These are phyloP conservation scores for Cantharis rustica DNA, from an alignment of 2,888 invertebrate species.

Conservation along the genomic window DNA sequence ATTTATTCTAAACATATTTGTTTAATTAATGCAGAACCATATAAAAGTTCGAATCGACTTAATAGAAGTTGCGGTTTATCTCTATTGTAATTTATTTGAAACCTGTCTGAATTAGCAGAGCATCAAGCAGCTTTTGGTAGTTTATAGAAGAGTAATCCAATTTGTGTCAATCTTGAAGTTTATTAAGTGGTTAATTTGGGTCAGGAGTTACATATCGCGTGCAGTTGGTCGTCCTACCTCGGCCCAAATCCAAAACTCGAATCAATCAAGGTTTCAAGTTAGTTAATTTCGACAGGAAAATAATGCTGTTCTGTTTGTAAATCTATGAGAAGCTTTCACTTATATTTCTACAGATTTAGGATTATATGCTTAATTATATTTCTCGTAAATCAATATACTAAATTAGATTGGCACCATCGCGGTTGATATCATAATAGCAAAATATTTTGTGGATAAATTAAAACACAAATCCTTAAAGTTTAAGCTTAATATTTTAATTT, in stretches of 20 bases:
- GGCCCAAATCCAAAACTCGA: slow-evolving; percentile 22
- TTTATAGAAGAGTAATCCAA: slow-evolving; percentile 41
- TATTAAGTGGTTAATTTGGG: slow-evolving; percentile 47
- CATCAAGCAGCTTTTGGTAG: slow-evolving; percentile 28
- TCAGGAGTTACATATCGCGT: slow-evolving; percentile 42
- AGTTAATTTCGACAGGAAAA: slow-evolving; percentile 20
- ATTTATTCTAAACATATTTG: no score
- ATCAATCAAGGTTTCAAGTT: slow-evolving; percentile 31
- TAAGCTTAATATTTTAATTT: background rate
- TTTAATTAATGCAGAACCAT: no score
- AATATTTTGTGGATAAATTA: background rate
- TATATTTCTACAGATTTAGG: slow-evolving; percentile 11
- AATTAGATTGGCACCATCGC: background rate
- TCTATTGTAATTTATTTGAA: slow-evolving; percentile 20
- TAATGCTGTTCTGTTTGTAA: slow-evolving; percentile 10
- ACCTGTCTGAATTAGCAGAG: slow-evolving; percentile 25
- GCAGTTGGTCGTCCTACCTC: slow-evolving; percentile 28
- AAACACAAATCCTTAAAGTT: background rate
- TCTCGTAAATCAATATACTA: background rate
- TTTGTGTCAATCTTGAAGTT: slow-evolving; percentile 47
- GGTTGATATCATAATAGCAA: background rate
- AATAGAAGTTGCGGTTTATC: background rate
- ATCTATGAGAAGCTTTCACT: slow-evolving; percentile 1
- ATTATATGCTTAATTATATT: background rate
- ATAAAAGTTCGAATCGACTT: background rate